A percentile compares a stretch with the other conserved stretches of the same genome.
Evolutionary conservation across 2,797 vertebrate species (phyloP).

Genomic region (Melanotaenia nigrans): DNA sequence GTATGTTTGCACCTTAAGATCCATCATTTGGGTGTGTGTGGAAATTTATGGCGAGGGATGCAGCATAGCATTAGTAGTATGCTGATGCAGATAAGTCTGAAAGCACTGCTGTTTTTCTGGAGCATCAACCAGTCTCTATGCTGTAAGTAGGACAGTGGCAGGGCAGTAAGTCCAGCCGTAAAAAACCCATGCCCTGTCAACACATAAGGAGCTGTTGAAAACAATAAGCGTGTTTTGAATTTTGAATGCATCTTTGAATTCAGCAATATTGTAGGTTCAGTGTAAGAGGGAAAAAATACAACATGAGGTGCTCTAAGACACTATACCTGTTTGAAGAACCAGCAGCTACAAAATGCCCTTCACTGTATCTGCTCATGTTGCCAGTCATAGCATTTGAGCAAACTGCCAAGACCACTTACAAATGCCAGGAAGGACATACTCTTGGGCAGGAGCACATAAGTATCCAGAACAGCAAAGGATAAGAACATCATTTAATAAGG

Average conservation of each 20-base stretch:
- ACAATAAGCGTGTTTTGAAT: slow-evolving; percentile 11
- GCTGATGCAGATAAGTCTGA: slow-evolving; percentile 4
- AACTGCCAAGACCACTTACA: not conserved
- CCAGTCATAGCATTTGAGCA: not conserved
- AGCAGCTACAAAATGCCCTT: too few species aligned
- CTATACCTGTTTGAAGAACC: too few species aligned
- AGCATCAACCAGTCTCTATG: slow-evolving; percentile 8
- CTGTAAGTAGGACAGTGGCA: slow-evolving; percentile 32
- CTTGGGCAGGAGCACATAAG: too few species aligned
- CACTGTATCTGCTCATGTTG: too few species aligned
- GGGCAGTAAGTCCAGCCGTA: slow-evolving; percentile 18
- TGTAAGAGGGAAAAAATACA: not conserved
- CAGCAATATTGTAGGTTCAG: not conserved
- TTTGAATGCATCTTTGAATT: not conserved
- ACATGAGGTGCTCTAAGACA: too few species aligned
- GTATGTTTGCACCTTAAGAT: too few species aligned
- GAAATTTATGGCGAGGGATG: not conserved
- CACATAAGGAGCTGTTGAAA: slow-evolving; percentile 17
- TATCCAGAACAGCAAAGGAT: too few species aligned
- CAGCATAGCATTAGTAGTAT: not conserved
- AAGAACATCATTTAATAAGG: too few species aligned
- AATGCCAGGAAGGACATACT: not conserved
- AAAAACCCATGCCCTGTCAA: slow-evolving; percentile 14
- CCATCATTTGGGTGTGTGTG: too few species aligned
- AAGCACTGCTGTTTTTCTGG: slow-evolving; percentile 18